Evolutionary conservation across 2,797 vertebrate genomes (phyloP).

Genomic region (Anolis apletophallus): DNA sequence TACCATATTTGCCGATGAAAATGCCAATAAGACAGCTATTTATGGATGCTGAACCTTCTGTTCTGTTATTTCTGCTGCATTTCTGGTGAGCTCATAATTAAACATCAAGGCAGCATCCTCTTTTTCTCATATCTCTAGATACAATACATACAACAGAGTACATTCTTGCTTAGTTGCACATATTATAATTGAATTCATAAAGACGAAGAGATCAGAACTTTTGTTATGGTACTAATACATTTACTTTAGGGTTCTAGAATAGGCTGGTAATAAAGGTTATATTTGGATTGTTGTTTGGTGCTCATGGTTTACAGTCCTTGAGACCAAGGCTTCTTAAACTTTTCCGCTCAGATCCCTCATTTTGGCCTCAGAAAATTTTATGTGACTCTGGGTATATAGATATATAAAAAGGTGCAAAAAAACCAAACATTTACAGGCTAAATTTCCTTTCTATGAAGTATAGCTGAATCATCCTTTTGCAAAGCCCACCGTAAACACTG

Average conservation of each 20-base stretch:
- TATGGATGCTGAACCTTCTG: conserved; percentile 25
- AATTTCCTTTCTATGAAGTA: no score
- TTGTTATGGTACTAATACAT: neutral
- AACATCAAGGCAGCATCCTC: conserved; percentile 6
- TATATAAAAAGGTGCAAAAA: no score
- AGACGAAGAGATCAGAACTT: neutral
- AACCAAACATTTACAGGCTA: no score
- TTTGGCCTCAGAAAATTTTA: no score
- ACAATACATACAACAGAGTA: conserved; percentile 21
- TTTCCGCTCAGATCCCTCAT: no score
- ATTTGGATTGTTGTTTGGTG: neutral
- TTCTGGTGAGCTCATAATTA: conserved; percentile 18
- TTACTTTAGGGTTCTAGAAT: neutral
- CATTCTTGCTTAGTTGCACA: conserved; percentile 21
- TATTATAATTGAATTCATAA: conserved; percentile 23
- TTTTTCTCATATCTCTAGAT: conserved; percentile 14
- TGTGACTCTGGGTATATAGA: no score
- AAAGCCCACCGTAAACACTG: no score
- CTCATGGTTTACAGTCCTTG: no score
- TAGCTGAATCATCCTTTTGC: no score
- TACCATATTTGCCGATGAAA: conserved; percentile 40
- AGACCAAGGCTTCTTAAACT: no score
- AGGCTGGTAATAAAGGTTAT: no score
- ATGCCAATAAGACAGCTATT: conserved; percentile 39
- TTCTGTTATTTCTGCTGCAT: conserved; percentile 26